Conservation (phyloP, 2,797 vertebrate genomes). For the Nothura maculosa region DNA sequence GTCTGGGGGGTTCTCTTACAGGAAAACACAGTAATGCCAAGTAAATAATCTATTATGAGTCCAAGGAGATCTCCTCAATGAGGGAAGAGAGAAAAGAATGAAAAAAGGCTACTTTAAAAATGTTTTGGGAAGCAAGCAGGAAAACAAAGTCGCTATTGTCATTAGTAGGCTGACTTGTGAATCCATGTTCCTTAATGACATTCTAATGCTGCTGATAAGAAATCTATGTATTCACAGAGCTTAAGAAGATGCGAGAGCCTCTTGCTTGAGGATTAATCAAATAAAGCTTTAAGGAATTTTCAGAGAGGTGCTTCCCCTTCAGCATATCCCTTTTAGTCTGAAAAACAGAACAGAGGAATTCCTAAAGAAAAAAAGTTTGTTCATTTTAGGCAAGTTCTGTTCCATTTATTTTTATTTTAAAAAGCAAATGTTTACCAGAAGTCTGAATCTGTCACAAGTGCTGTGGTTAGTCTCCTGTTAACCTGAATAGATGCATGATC, state of each 20-base stretch:
- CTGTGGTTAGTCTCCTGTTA: not conserved
- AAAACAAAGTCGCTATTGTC: not conserved
- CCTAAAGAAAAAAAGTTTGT: constrained; percentile 31
- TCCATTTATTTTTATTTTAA: constrained; percentile 44
- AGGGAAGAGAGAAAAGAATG: not conserved
- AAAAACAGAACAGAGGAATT: not conserved
- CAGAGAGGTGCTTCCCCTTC: not conserved
- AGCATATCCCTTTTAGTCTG: not conserved
- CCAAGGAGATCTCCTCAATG: constrained; percentile 5
- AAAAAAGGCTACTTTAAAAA: not conserved
- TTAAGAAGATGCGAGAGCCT: not conserved
- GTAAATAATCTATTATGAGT: not conserved
- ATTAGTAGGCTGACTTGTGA: not conserved
- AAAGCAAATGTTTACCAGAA: constrained; percentile 14
- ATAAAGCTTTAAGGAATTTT: constrained; percentile 1
- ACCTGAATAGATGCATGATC: not conserved
- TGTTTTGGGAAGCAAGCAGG: not conserved
- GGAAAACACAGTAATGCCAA: not conserved
- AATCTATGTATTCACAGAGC: not conserved
- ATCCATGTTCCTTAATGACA: not conserved
- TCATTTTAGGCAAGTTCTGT: not conserved
- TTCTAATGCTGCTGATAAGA: not conserved
- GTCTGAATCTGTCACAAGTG: constrained; percentile 4
- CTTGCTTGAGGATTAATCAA: not conserved
- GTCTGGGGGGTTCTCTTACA: not conserved